Percentiles rank a stretch among this genome's conserved stretches.
phyloP scores from a whole-genome alignment of 2,888 invertebrate genomes.

The Drosophila silvestris region DNA sequence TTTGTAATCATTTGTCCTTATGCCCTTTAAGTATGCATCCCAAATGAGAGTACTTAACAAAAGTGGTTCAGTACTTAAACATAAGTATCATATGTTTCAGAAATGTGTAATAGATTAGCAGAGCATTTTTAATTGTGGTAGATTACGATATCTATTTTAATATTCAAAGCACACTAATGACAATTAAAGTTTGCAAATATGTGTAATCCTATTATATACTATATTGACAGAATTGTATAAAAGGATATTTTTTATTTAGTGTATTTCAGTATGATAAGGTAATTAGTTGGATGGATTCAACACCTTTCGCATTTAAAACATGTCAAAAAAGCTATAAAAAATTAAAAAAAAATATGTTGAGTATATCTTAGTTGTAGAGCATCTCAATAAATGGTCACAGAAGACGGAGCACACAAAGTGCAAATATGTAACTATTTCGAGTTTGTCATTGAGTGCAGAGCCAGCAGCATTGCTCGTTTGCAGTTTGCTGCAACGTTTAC shows the following conservation, averaged over 20 bases:
- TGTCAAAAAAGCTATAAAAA: background rate
- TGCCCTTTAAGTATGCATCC: background rate
- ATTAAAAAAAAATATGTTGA: too few relatives aligned
- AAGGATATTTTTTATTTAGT: background rate
- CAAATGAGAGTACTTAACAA: background rate
- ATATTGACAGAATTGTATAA: background rate
- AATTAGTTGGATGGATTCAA: background rate
- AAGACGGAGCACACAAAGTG: background rate
- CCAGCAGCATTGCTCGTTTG: conserved; percentile 5
- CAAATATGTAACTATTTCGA: conserved; percentile 28
- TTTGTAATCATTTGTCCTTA: background rate
- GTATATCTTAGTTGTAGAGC: background rate
- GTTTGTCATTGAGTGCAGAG: conserved; percentile 25
- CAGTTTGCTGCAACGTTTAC: conserved; percentile 42
- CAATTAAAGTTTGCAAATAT: background rate
- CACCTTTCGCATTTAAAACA: background rate
- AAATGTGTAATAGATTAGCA: background rate
- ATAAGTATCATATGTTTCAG: background rate
- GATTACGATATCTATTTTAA: background rate
- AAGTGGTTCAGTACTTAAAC: background rate
- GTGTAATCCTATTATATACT: background rate
- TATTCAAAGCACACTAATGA: background rate
- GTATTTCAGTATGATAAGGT: background rate
- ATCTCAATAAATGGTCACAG: background rate
- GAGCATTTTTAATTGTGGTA: background rate